phyloP scores from a whole-genome alignment of 2,113 vertebrate species.

The Acanthochromis polyacanthus region DNA sequence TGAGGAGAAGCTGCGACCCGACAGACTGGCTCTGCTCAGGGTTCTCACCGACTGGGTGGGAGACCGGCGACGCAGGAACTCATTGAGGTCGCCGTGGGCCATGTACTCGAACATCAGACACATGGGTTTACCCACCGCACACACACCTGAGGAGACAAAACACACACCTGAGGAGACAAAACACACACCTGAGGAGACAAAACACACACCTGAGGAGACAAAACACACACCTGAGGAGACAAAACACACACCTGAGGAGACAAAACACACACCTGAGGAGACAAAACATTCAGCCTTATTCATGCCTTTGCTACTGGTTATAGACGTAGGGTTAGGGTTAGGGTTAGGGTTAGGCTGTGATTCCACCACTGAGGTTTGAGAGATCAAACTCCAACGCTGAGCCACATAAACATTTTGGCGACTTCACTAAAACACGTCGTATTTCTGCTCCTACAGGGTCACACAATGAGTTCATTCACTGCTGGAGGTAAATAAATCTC shows the following conservation, averaged over 20 bases:
- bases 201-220: slow-evolving; percentile 79
- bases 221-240: slow-evolving; percentile 89
- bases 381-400: slow-evolving; percentile 15
- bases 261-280: slow-evolving; percentile 12
- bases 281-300: not conserved
- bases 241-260: slow-evolving; percentile 79
- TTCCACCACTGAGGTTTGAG: slow-evolving; percentile 13
- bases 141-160: slow-evolving; percentile 87
- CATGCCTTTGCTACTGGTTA: not conserved
- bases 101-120: slow-evolving; percentile 99
- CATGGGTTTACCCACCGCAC: slow-evolving; percentile 97
- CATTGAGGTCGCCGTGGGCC: slow-evolving; percentile 96
- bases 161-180: slow-evolving; percentile 79
- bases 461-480: slow-evolving; percentile 50
- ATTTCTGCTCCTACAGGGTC: not conserved
- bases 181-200: slow-evolving; percentile 78
- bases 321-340: too few relatives aligned
- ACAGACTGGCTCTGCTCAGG: slow-evolving; percentile 84
- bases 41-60: slow-evolving; percentile 84
- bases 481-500: slow-evolving; percentile 21
- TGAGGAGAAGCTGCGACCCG: slow-evolving; percentile 67
- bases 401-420: slow-evolving; percentile 18
- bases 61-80: slow-evolving; percentile 91
- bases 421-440: slow-evolving; percentile 8
- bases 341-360: too few relatives aligned